These are phyloP conservation scores for Cinara cedri DNA, from an alignment of 2,888 invertebrate species.

Conservation along the genomic window DNA sequence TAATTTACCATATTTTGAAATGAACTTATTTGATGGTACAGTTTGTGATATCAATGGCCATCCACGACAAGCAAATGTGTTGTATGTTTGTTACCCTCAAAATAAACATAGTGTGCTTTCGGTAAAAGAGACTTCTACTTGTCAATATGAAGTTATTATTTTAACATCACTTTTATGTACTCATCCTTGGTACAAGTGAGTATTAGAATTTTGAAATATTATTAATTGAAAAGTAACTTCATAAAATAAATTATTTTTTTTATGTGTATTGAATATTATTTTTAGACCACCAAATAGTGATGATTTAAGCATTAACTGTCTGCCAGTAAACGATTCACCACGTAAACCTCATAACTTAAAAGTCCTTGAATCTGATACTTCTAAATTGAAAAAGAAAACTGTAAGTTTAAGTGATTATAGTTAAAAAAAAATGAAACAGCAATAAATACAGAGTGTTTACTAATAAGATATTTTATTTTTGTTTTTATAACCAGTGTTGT, in stretches of 20 bases:
- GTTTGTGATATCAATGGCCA: conserved; percentile 87
- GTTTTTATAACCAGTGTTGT: too few relatives aligned
- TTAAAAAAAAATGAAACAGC: background rate
- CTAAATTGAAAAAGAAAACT: conserved; percentile 72
- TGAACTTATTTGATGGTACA: conserved; percentile 88
- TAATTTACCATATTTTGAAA: conserved; percentile 84
- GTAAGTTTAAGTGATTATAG: conserved; percentile 52
- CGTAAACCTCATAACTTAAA: conserved; percentile 76
- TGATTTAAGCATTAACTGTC: conserved; percentile 78
- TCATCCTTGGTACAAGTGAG: conserved; percentile 82
- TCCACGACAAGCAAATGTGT: conserved; percentile 79
- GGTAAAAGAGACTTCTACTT: conserved; percentile 90
- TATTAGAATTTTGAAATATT: background rate
- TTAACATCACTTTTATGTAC: conserved; percentile 84
- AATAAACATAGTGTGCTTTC: conserved; percentile 92
- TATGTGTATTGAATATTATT: background rate
- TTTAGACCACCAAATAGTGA: conserved; percentile 72
- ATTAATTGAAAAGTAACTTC: background rate
- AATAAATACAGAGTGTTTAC: background rate
- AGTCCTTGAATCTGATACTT: conserved; percentile 75
- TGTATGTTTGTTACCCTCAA: conserved; percentile 87
- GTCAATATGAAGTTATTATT: conserved; percentile 92
- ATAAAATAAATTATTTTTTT: background rate
- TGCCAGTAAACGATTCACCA: conserved; percentile 71
- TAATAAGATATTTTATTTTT: background rate